Conservation (phyloP, 1,140 invertebrate genomes). For the Portunus trituberculatus region DNA sequence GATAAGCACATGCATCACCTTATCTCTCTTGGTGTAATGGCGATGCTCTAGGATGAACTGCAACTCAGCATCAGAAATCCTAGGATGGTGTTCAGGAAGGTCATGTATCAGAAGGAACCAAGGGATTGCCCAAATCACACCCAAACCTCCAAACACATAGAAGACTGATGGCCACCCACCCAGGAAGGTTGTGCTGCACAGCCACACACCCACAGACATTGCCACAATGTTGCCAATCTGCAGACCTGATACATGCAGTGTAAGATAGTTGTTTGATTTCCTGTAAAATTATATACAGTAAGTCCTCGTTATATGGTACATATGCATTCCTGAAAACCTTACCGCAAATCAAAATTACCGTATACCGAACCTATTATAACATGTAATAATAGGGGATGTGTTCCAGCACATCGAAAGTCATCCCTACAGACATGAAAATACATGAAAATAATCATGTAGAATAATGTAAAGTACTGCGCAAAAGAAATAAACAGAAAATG, state of each 20-base stretch:
- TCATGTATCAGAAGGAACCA: conserved; percentile 94
- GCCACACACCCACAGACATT: conserved; percentile 89
- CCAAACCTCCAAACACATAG: conserved; percentile 46
- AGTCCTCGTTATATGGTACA: too few species aligned
- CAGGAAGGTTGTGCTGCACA: conserved; percentile 84
- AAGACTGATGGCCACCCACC: conserved; percentile 78
- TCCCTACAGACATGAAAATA: too few species aligned
- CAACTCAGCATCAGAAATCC: conserved; percentile 90
- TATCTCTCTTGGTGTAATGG: neutral
- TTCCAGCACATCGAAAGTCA: too few species aligned
- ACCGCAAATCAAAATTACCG: too few species aligned
- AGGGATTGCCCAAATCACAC: conserved; percentile 81
- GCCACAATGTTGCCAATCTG: conserved; percentile 90
- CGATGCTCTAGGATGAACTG: conserved; percentile 61
- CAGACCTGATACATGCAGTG: conserved; percentile 83
- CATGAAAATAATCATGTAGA: too few species aligned
- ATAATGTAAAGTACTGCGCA: too few species aligned
- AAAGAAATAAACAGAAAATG: too few species aligned
- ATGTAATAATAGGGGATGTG: too few species aligned
- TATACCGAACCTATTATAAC: too few species aligned
- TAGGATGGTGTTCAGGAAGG: conserved; percentile 90
- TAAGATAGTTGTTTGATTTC: too few species aligned
- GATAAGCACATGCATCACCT: conserved; percentile 23
- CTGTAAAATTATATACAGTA: too few species aligned
- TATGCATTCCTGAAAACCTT: too few species aligned